These are phyloP conservation scores for Ornithorhynchus anatinus DNA, from an alignment of 2,113 vertebrate genomes.

Conservation along the genomic window DNA sequence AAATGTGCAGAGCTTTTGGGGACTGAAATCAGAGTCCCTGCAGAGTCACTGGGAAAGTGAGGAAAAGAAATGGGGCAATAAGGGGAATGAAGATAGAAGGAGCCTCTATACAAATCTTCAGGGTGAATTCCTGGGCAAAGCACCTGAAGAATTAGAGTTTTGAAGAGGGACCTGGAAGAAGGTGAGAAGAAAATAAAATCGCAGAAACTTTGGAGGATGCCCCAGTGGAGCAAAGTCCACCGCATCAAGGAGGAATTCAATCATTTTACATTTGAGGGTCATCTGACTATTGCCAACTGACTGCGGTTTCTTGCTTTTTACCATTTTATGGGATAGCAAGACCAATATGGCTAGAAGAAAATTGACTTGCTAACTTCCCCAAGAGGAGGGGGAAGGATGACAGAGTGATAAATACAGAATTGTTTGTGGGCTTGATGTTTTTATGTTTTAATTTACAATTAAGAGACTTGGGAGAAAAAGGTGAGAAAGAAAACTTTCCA, in stretches of 20 bases:
- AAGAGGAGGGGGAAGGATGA: not conserved
- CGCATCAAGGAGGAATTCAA: not conserved
- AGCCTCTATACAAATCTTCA: too few relatives aligned
- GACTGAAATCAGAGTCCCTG: too few relatives aligned
- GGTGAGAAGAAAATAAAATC: not conserved
- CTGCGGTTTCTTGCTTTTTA: not conserved
- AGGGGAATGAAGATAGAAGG: too few relatives aligned
- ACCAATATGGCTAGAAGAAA: not conserved
- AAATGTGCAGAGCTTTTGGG: too few relatives aligned
- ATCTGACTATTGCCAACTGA: not conserved
- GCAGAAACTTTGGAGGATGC: not conserved
- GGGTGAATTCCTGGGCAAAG: too few relatives aligned
- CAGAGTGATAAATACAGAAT: not conserved
- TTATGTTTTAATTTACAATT: not conserved
- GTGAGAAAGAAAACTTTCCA: not conserved
- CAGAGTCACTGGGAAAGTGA: too few relatives aligned
- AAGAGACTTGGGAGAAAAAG: not conserved
- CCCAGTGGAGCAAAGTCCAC: not conserved
- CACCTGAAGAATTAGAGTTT: not conserved
- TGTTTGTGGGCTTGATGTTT: not conserved
- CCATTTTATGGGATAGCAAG: not conserved
- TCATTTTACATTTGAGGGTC: not conserved
- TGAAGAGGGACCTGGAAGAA: not conserved
- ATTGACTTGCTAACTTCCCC: not conserved
- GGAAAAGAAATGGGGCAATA: too few relatives aligned